Evolutionary conservation across 2,113 vertebrate genomes (phyloP), one percentile per base, ranked within the genome.

Genomic region (Brachyhypopomus occidentalis): DNA sequence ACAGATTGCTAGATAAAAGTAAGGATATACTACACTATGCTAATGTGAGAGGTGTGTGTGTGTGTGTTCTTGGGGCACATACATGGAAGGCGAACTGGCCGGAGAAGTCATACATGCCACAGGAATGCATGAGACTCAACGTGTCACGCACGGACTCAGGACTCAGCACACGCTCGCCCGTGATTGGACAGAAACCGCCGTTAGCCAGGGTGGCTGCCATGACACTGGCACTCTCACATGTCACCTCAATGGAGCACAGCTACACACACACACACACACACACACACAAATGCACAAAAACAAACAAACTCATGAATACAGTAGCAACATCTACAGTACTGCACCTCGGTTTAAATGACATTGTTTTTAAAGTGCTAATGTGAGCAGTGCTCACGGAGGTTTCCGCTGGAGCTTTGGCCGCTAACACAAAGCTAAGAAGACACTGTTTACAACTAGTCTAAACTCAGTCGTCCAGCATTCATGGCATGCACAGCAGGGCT

Each of bases 41-140:
- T 30, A 23, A 30, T 17, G 48, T 78, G 34, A 36, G 16, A 9
- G 17, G 14, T 22, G 48, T 5, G 23, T 56, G 63, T 69, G 17
- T 27, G 23, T 60, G 60, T 19, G 30, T 30, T 30, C 30, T 1
- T 30, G 60, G 20, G 12, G 48, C 34, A 91, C 93, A 91, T 69
- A 99, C 98, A 55, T 98, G 97, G 90, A 99, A 99, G 66, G 98
- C 98, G 88, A 99, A 99, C 91, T 99, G 97, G 59, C 98, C 98
- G 0, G 97, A 98, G 75, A 99, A 99, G 91, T 99, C 97, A 83
- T 99, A 99, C 97, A 99, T 99, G 92, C 97, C 97, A 79, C 98
- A 99, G 87, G 97, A 99, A 88, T 99, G 98, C 98, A 99, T 99
- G 88, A 99, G 92, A 78, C 98, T 99, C 88, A 99, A 81, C 0